Conservation (phyloP, 2,888 invertebrate genomes). For the Auanema freiburgensis region DNA sequence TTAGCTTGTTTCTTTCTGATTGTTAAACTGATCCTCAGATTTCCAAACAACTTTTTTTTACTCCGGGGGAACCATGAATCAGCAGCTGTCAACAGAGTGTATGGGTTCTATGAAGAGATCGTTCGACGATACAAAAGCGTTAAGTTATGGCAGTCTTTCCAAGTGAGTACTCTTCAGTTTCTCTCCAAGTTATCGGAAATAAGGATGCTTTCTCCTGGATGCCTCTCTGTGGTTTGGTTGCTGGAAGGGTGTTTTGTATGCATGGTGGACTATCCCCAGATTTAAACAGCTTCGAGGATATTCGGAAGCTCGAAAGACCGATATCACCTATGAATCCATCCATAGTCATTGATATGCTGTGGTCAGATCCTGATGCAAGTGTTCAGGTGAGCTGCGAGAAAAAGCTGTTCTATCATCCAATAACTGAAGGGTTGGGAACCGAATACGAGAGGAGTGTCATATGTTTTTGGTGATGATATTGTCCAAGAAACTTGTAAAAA, state of each 20-base stretch:
- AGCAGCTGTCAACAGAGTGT: slow-evolving; percentile 49
- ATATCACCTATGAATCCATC: slow-evolving; percentile 63
- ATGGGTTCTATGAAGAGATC: slow-evolving; percentile 55
- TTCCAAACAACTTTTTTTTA: slow-evolving; percentile 44
- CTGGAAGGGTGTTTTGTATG: slow-evolving; percentile 49
- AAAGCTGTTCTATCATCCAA: too few species aligned
- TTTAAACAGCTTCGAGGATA: slow-evolving; percentile 41
- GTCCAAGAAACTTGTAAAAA: slow-evolving; percentile 68
- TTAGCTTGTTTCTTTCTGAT: background rate
- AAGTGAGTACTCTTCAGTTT: slow-evolving; percentile 20
- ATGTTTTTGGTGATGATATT: slow-evolving; percentile 70
- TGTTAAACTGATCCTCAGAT: slow-evolving; percentile 18
- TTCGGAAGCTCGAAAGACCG: slow-evolving; percentile 33
- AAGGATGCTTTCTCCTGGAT: slow-evolving; percentile 49
- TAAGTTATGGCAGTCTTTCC: slow-evolving; percentile 47
- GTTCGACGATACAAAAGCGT: slow-evolving; percentile 45
- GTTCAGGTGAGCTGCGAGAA: slow-evolving; percentile 13
- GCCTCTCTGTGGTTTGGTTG: slow-evolving; percentile 48
- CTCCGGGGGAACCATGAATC: slow-evolving; percentile 52
- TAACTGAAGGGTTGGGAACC: slow-evolving; percentile 37
- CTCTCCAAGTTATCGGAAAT: background rate
- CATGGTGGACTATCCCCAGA: slow-evolving; percentile 54
- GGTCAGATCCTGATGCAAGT: slow-evolving; percentile 59
- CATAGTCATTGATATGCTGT: slow-evolving; percentile 66
- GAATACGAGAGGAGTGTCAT: slow-evolving; percentile 69